Percentiles rank a stretch among this genome's conserved stretches.
These are phyloP conservation scores for Lacerta viridis DNA, from an alignment of 2,797 vertebrate species.

Conservation along the genomic window DNA sequence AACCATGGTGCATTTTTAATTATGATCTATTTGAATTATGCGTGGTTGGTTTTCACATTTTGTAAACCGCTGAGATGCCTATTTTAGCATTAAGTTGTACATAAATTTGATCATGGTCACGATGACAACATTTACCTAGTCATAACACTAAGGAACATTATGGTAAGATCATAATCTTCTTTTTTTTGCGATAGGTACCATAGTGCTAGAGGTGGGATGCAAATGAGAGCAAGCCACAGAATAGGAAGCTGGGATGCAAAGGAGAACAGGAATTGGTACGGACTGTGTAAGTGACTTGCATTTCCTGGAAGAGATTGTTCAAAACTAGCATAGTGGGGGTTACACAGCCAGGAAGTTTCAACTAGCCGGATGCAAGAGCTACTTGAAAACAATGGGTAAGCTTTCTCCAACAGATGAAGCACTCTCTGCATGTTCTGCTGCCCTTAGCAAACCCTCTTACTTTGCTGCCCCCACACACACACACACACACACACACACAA, in stretches of 20 bases:
- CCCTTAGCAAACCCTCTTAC: conserved; percentile 18
- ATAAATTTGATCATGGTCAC: no score
- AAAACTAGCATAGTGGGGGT: background rate
- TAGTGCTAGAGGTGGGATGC: background rate
- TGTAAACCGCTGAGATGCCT: no score
- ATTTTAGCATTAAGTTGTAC: no score
- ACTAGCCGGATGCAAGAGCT: background rate
- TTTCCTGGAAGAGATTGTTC: background rate
- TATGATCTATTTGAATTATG: no score
- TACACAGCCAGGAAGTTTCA: background rate
- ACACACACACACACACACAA: background rate
- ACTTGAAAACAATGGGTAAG: background rate
- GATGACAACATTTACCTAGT: background rate
- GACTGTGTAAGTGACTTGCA: background rate
- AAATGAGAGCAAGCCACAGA: background rate
- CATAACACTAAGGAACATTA: background rate
- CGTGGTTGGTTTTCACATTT: no score
- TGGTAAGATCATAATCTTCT: background rate
- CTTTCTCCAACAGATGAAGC: conserved; percentile 3
- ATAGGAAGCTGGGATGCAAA: background rate
- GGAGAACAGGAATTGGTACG: background rate
- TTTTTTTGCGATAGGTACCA: background rate
- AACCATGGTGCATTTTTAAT: no score
- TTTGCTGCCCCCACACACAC: background rate
- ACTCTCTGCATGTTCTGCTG: conserved; percentile 8